Evolutionary conservation across 2,797 vertebrate species (phyloP).

Genomic region (Sebastes jordani): DNA sequence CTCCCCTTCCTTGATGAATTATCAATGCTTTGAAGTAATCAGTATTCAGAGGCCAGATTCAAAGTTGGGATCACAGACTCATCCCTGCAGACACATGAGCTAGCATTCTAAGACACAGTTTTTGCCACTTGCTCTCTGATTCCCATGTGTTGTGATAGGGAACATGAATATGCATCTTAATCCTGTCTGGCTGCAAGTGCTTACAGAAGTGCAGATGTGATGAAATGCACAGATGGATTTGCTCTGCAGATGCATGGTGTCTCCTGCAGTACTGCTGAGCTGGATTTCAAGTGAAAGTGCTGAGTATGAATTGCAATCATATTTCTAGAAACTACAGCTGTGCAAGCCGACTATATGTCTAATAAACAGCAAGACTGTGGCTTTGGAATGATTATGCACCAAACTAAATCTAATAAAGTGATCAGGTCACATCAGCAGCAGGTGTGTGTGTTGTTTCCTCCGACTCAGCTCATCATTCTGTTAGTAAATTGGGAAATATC

Average conservation of each 20-base stretch:
- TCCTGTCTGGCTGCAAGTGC: constrained; percentile 32
- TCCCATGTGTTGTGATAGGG: constrained; percentile 30
- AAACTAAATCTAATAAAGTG: constrained; percentile 4
- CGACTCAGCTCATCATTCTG: not conserved
- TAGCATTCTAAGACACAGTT: constrained; percentile 41
- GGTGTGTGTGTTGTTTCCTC: not conserved
- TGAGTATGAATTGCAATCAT: constrained; percentile 37
- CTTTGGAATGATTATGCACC: constrained; percentile 4
- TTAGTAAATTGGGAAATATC: constrained; percentile 1
- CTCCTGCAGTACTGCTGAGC: constrained; percentile 34
- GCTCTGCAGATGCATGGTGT: constrained; percentile 28
- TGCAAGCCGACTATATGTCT: not conserved
- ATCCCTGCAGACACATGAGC: constrained; percentile 62
- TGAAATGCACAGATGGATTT: constrained; percentile 26
- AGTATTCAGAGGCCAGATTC: constrained; percentile 75
- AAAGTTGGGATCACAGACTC: constrained; percentile 68
- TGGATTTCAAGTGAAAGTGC: constrained; percentile 40
- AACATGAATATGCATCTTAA: constrained; percentile 57
- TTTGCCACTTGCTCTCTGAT: constrained; percentile 28
- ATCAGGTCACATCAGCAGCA: constrained; percentile 9
- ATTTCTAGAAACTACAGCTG: constrained; percentile 22
- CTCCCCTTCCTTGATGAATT: constrained; percentile 75
- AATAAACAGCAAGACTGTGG: not conserved
- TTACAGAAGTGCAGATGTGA: constrained; percentile 19
- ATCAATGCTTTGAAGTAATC: constrained; percentile 79